phyloP scores from a whole-genome alignment of 2,797 vertebrate genomes.

The Arrhamphus sclerolepis region DNA sequence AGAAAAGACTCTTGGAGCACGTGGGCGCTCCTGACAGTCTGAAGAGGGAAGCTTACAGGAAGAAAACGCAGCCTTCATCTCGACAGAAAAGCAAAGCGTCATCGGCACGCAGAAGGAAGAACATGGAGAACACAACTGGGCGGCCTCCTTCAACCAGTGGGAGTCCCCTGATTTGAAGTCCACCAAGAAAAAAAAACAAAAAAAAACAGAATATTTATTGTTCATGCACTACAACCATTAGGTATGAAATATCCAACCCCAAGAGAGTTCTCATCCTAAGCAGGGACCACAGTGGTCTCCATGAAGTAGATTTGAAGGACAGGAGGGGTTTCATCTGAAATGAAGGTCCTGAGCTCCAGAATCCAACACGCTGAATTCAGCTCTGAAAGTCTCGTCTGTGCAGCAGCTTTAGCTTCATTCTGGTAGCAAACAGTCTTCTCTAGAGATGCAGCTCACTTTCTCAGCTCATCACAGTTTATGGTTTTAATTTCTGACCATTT shows the following conservation, averaged over 20 bases:
- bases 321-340: too few relatives aligned
- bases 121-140: conserved; percentile 4
- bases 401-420: too few relatives aligned
- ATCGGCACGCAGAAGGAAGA: conserved; percentile 24
- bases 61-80: conserved; percentile 25
- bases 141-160: not conserved
- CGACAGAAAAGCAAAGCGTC: conserved; percentile 20
- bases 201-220: too few relatives aligned
- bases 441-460: too few relatives aligned
- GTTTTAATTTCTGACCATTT: too few relatives aligned
- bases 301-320: not conserved
- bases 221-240: not conserved
- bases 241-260: not conserved
- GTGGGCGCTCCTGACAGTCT: conserved; percentile 44
- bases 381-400: too few relatives aligned
- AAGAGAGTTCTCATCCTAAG: not conserved
- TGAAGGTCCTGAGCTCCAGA: too few relatives aligned
- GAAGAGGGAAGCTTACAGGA: conserved; percentile 48
- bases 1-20: conserved; percentile 50
- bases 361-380: too few relatives aligned
- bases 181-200: too few relatives aligned
- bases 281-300: not conserved
- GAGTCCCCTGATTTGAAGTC: not conserved
- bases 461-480: too few relatives aligned
- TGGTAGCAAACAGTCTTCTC: too few relatives aligned